Conservation (phyloP, 2,113 vertebrate species). For the Pituophis catenifer region DNA sequence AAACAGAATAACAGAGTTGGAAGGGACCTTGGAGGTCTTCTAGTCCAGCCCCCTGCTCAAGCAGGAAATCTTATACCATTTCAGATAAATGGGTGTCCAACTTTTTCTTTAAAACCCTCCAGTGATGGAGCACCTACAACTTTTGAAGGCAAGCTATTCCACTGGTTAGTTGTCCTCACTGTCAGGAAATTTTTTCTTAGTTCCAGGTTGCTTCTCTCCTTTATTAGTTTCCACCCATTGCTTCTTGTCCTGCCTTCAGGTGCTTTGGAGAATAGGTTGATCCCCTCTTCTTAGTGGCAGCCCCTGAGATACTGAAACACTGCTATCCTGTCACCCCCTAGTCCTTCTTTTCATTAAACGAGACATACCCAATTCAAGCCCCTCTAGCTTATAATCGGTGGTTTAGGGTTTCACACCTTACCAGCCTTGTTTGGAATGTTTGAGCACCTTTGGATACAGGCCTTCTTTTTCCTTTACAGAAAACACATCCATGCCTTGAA, state of each 20-base stretch:
- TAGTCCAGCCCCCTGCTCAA: too few relatives aligned
- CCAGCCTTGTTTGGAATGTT: neutral
- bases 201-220: neutral
- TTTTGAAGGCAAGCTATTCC: neutral
- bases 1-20: neutral
- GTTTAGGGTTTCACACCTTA: neutral
- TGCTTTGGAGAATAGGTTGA: neutral
- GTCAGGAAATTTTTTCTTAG: neutral
- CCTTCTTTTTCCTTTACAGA: constrained; percentile 22
- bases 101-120: too few relatives aligned
- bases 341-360: too few relatives aligned
- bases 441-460: neutral
- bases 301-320: neutral
- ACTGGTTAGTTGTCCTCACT: neutral
- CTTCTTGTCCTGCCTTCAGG: neutral
- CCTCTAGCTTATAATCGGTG: neutral
- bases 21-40: too few relatives aligned
- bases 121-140: neutral
- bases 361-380: too few relatives aligned
- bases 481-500: constrained; percentile 57
- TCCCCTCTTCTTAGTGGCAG: neutral
- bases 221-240: neutral
- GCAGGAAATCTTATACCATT: neutral
- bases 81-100: neutral
- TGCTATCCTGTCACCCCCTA: neutral